Evolutionary conservation across 92 coral and sea anemone genomes (phyloP).

Genomic region (Palythoa heliodiscus): DNA sequence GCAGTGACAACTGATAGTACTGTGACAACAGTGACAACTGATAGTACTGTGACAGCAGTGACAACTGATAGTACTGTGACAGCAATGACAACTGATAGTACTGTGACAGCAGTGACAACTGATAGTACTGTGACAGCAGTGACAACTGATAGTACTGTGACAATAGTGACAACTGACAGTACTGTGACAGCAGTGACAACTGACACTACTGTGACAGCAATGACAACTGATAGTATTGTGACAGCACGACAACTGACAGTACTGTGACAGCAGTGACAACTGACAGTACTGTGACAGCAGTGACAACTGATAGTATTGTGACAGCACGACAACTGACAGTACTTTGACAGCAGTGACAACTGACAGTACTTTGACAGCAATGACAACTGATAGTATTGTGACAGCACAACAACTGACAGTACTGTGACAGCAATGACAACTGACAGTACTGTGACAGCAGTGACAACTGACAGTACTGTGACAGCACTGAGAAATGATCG

Average conservation of each 20-base stretch:
- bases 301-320: neutral
- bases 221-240: neutral
- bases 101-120: neutral
- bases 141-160: neutral
- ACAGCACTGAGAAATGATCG: neutral
- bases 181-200: neutral
- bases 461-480: neutral
- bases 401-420: too few relatives aligned
- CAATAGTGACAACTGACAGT: neutral
- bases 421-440: neutral
- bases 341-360: neutral
- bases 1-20: neutral
- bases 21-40: neutral
- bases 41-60: neutral
- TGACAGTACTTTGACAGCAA: neutral
- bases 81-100: neutral
- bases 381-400: neutral
- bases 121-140: neutral
- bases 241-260: neutral
- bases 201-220: neutral
- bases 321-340: neutral
- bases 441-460: neutral
- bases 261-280: neutral
- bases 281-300: neutral
- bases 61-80: neutral